These are phyloP conservation scores for Limenitis camilla DNA, from an alignment of 2,888 invertebrate species.

Conservation along the genomic window DNA sequence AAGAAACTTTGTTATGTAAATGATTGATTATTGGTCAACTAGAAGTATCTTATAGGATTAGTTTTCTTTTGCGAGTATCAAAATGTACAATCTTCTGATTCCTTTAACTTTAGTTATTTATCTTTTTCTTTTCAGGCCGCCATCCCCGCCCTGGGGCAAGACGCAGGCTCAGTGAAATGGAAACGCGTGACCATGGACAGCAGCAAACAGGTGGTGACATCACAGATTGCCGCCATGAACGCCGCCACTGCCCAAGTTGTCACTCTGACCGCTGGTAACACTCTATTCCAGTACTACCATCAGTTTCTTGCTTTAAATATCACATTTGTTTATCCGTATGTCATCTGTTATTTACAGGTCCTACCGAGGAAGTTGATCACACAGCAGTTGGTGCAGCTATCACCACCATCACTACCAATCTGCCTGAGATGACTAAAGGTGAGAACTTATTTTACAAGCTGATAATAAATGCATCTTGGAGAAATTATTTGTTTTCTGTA, in stretches of 20 bases:
- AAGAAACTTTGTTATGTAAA: neutral
- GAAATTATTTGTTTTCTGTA: neutral
- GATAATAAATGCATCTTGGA: neutral
- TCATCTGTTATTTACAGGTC: conserved; percentile 49
- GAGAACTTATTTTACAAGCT: conserved; percentile 1
- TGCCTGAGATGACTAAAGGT: conserved; percentile 96
- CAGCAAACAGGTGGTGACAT: conserved; percentile 96
- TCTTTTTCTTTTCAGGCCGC: conserved; percentile 38
- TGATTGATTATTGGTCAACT: neutral
- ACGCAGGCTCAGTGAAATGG: conserved; percentile 93
- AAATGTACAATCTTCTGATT: too few relatives aligned
- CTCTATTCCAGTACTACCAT: neutral
- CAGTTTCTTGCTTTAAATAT: neutral
- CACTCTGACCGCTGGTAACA: conserved; percentile 84
- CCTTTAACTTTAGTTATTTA: neutral
- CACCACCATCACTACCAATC: conserved; percentile 95
- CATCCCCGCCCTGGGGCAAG: conserved; percentile 81
- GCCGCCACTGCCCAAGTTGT: conserved; percentile 99
- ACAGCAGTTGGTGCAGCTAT: conserved; percentile 97
- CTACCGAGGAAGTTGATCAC: conserved; percentile 93
- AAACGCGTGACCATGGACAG: conserved; percentile 95
- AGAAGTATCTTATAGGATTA: too few relatives aligned
- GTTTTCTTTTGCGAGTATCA: neutral
- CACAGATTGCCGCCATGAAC: conserved; percentile 99
- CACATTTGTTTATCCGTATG: neutral